Conservation (phyloP, 2,113 vertebrate species). For the Lophius piscatorius region DNA sequence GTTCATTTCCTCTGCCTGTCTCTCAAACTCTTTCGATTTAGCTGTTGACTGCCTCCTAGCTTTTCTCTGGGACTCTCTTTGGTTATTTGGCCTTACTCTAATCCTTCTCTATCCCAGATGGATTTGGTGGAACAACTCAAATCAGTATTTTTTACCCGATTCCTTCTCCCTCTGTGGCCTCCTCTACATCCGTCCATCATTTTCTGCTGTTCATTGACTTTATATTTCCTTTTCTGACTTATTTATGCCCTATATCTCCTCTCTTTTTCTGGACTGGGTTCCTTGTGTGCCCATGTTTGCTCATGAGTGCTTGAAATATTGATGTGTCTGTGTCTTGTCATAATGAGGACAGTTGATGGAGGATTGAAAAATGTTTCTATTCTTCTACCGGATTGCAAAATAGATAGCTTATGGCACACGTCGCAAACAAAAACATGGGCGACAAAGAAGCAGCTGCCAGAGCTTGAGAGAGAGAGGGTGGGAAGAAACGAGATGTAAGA, state of each 20-base stretch:
- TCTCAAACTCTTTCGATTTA: not conserved
- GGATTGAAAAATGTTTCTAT: conserved; percentile 36
- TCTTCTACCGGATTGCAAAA: conserved; percentile 25
- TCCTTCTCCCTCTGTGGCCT: not conserved
- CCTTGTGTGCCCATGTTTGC: conserved; percentile 30
- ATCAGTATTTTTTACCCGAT: conserved; percentile 17
- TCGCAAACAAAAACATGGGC: conserved; percentile 16
- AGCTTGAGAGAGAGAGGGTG: conserved; percentile 4
- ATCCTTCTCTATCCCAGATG: conserved; percentile 25
- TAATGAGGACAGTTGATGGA: conserved; percentile 43
- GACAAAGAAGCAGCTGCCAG: conserved; percentile 15
- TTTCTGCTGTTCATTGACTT: not conserved
- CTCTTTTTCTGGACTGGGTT: conserved; percentile 21
- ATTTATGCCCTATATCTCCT: not conserved
- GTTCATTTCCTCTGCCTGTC: conserved; percentile 1
- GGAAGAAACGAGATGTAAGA: conserved; percentile 3
- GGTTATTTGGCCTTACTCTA: conserved; percentile 17
- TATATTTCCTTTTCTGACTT: conserved; percentile 6
- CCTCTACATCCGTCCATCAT: too few species aligned
- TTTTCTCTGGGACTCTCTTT: conserved; percentile 5
- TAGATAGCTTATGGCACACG: too few species aligned
- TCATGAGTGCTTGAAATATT: conserved; percentile 53
- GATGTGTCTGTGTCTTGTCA: conserved; percentile 34
- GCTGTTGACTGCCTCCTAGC: not conserved
- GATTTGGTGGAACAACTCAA: conserved; percentile 20